Base-by-base conservation (phyloP, 2,888 invertebrate species). In the Andrena minutula region DNA sequence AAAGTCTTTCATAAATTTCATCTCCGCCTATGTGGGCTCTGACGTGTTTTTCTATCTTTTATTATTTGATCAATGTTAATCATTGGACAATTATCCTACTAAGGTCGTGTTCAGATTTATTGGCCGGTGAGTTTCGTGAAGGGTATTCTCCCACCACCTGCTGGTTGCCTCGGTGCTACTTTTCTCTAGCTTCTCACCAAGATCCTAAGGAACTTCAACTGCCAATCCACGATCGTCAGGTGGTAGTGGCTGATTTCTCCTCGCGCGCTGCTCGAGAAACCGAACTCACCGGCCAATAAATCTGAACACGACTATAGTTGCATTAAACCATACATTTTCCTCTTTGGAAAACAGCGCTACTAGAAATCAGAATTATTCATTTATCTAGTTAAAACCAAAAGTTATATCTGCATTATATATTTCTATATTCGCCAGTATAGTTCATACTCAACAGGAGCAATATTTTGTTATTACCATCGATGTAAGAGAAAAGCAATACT, bases 351-450 rank as follows among this genome's bases (percentile, higher is more conserved):
- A 64, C 76, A 85, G 61, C 41, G 35, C 74, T 80, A 76, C 47
- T 78, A 60, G 61, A 85, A 83, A 76, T 71, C 71, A 81, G 80
- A 82, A 83, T 83, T 79, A 86, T 71, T 70, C 30, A 82, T 86
- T 86, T 75, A 77, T 80, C 88, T 89, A 87, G 69, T 87, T 89
- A 85, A 89, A 90, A 75, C 83, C 74, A 84, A 75, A 86, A 79
- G 66, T 81, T 82, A 83, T 77, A 83, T 83, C 68, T 73, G 78
- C 49, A 78, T 68, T 85, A 85, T 56, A 75, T 82, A 71, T 81
- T 72, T 64, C 56, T 82, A 79, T 61, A 87, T 82, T 79, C 61
- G 77, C 41, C 66, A 70, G 51, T 56, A 41, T 65, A 32, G 70
- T 74, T 63, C 26, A 41, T 49, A 64, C 30, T 68, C 12, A 72